These are phyloP conservation scores for Acanthaster planci DNA, from an alignment of 35 echinoderm and acorn worm species.

Conservation along the genomic window DNA sequence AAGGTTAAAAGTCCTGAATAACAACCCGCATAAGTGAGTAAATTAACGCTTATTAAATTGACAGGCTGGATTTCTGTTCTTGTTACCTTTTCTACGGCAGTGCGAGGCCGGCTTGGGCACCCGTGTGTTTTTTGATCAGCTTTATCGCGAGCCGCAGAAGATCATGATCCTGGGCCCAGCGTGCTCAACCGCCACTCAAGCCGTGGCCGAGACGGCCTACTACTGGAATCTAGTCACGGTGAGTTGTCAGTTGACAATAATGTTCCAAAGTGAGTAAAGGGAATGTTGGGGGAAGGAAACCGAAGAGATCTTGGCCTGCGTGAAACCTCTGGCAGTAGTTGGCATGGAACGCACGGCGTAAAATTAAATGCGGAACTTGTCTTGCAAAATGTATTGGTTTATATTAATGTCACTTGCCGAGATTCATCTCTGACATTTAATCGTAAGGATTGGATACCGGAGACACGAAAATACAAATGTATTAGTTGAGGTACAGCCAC, in stretches of 20 bases:
- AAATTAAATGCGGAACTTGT: neutral
- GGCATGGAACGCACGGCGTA: neutral
- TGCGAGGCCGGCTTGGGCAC: conserved; percentile 78
- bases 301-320: neutral
- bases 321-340: neutral
- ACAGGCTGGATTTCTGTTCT: no score
- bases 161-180: conserved; percentile 75
- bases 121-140: conserved; percentile 66
- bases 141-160: conserved; percentile 67
- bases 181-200: conserved; percentile 67
- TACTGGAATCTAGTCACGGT: conserved; percentile 90
- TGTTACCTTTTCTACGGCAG: conserved; percentile 34
- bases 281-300: neutral
- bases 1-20: no score
- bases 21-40: no score
- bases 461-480: no score
- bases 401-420: no score
- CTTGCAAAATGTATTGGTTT: no score
- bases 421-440: no score
- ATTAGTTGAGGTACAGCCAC: no score
- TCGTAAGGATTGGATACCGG: no score
- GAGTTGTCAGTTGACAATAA: neutral
- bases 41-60: no score
- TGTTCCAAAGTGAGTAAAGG: neutral
- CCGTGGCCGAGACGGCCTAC: conserved; percentile 69